A percentile compares a stretch with the other conserved stretches of the same genome.
These are phyloP conservation scores for Festucalex cinctus DNA, from an alignment of 2,113 vertebrate genomes.

Conservation along the genomic window DNA sequence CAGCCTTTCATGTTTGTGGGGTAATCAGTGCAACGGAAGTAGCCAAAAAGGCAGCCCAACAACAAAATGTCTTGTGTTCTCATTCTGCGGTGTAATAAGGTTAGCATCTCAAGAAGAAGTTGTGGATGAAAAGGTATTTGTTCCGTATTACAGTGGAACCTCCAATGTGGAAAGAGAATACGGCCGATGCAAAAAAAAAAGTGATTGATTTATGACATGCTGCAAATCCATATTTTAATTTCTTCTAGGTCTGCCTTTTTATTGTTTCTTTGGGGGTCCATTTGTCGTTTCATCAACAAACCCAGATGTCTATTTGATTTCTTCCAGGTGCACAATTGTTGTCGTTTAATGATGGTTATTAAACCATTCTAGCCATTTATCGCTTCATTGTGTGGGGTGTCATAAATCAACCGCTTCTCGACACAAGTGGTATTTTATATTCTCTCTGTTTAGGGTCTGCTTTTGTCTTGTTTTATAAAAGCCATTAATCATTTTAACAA, in stretches of 20 bases:
- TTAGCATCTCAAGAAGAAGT: neutral
- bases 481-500: too few species aligned
- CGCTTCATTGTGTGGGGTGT: too few species aligned
- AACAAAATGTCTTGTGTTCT: constrained; percentile 1
- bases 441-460: too few species aligned
- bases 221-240: neutral
- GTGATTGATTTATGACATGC: neutral
- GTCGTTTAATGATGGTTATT: too few species aligned
- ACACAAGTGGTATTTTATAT: too few species aligned
- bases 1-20: neutral
- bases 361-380: too few species aligned
- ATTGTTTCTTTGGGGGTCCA: too few species aligned
- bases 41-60: neutral
- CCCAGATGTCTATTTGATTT: too few species aligned
- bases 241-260: neutral
- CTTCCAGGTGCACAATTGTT: too few species aligned
- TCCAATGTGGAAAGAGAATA: neutral
- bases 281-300: too few species aligned
- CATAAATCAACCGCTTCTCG: too few species aligned
- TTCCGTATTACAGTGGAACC: neutral
- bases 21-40: neutral
- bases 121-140: neutral
- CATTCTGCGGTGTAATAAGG: neutral
- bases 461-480: too few species aligned
- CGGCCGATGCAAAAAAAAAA: neutral